phyloP scores from a whole-genome alignment of 2,113 vertebrate genomes.

The Proteles cristata region DNA sequence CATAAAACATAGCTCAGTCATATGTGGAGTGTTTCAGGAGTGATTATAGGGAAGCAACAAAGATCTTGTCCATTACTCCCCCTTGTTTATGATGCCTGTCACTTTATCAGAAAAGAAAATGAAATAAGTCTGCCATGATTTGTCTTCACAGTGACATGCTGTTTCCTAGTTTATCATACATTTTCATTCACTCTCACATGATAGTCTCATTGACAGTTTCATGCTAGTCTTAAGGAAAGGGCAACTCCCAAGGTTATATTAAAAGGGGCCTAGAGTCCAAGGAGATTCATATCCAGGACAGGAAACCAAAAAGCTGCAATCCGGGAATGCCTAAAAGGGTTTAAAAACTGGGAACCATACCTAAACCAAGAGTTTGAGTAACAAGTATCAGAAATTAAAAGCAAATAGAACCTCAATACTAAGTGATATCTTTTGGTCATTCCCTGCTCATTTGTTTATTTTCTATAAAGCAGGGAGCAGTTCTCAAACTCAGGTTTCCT shows the following conservation, averaged over 20 bases:
- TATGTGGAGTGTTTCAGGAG: constrained; percentile 37
- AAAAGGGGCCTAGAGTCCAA: not conserved
- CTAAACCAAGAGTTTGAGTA: not conserved
- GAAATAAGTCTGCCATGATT: constrained; percentile 57
- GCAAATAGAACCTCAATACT: not conserved
- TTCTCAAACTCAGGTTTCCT: not conserved
- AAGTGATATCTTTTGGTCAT: not conserved
- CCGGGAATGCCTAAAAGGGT: not conserved
- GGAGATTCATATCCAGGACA: not conserved
- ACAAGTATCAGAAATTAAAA: not conserved
- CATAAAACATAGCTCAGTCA: constrained; percentile 56
- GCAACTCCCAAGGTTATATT: not conserved
- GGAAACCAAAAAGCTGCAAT: not conserved
- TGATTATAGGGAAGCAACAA: constrained; percentile 57
- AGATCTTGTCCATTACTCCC: constrained; percentile 43
- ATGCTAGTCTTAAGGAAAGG: not conserved
- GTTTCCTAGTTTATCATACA: not conserved
- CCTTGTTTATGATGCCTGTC: constrained; percentile 72
- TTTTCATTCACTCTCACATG: constrained; percentile 26
- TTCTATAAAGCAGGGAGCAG: not conserved
- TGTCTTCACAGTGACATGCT: constrained; percentile 9
- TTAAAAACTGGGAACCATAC: not conserved
- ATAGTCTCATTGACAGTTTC: constrained; percentile 27
- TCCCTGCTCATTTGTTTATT: not conserved
- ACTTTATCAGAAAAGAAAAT: constrained; percentile 60